Evolutionary conservation across 1,140 invertebrate genomes (phyloP).

Genomic region (Pseudomyrmex sp.): DNA sequence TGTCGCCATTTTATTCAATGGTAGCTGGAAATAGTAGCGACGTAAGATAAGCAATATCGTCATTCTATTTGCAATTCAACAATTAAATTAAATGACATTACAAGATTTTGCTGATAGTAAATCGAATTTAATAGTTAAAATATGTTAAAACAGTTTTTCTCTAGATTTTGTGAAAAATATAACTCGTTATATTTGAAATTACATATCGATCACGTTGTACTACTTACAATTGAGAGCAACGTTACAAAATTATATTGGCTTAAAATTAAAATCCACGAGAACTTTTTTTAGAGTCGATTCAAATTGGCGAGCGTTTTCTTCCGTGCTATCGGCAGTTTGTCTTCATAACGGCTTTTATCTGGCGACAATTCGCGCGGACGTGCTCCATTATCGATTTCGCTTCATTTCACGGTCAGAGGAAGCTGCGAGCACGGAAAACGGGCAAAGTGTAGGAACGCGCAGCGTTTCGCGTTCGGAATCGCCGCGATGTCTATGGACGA

Average conservation of each 20-base stretch:
- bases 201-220: no score
- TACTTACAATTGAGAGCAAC: neutral
- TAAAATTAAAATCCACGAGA: neutral
- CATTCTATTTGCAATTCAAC: neutral
- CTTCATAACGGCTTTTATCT: conserved; percentile 73
- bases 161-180: neutral
- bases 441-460: conserved; percentile 38
- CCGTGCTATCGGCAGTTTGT: conserved; percentile 66
- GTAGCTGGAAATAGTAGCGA: neutral
- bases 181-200: neutral
- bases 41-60: neutral
- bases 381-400: conserved; percentile 74
- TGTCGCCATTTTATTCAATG: neutral
- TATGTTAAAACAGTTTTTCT: no score
- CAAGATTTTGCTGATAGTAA: neutral
- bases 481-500: conserved; percentile 59
- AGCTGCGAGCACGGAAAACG: neutral
- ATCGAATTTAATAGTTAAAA: no score
- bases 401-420: conserved; percentile 68
- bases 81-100: neutral
- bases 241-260: neutral
- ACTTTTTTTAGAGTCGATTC: conserved; percentile 15
- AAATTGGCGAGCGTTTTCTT: conserved; percentile 7
- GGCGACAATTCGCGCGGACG: conserved; percentile 67
- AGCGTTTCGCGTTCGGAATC: conserved; percentile 60